phyloP scores from a whole-genome alignment of 2,113 vertebrate genomes.

The Carettochelys insculpta region DNA sequence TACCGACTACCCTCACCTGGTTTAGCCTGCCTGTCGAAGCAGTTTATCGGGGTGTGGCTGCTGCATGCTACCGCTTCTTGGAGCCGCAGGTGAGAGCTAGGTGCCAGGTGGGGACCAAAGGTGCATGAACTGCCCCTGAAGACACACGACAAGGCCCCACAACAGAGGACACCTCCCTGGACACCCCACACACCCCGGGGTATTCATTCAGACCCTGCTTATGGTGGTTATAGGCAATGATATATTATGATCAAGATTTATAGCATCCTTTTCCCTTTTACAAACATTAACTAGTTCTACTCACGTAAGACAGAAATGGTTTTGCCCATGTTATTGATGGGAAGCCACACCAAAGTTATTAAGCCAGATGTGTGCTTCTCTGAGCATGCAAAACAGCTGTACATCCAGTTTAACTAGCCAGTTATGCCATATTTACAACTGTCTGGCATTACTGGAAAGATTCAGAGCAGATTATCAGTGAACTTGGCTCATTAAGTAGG shows the following conservation, averaged over 20 bases:
- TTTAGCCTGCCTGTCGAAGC: too few relatives aligned
- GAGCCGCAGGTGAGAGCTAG: too few relatives aligned
- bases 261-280: not conserved
- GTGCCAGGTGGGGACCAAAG: too few relatives aligned
- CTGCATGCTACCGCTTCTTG: too few relatives aligned
- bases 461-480: not conserved
- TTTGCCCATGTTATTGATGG: not conserved
- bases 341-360: not conserved
- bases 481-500: too few relatives aligned
- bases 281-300: not conserved
- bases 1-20: too few relatives aligned
- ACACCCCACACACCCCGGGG: too few relatives aligned
- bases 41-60: too few relatives aligned
- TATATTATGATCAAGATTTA: not conserved
- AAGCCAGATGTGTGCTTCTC: conserved; percentile 4
- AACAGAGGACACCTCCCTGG: too few relatives aligned
- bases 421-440: not conserved
- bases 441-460: not conserved
- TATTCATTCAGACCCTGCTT: too few relatives aligned
- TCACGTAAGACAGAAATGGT: not conserved
- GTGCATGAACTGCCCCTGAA: too few relatives aligned
- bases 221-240: not conserved
- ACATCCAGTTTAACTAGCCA: not conserved
- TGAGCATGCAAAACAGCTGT: not conserved
- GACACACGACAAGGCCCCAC: too few relatives aligned